Conservation (phyloP, 2,888 invertebrate genomes). For the Octodonta nipae region DNA sequence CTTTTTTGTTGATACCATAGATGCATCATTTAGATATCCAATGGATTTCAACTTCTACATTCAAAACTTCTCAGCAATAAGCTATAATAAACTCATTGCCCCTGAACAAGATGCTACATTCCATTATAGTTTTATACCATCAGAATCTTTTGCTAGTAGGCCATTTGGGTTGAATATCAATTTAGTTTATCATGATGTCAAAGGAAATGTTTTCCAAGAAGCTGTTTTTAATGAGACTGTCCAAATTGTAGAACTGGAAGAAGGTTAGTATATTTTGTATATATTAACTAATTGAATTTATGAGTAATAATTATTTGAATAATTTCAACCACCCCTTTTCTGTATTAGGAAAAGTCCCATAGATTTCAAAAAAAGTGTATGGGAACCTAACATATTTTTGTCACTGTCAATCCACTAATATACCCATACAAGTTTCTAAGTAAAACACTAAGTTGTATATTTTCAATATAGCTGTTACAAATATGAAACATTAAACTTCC, state of each 20-base stretch:
- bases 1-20: conserved; percentile 82
- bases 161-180: conserved; percentile 92
- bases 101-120: conserved; percentile 88
- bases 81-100: conserved; percentile 76
- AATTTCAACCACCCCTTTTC: too few species aligned
- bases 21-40: conserved; percentile 96
- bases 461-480: too few species aligned
- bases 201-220: conserved; percentile 58
- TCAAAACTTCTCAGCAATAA: conserved; percentile 90
- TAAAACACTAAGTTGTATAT: too few species aligned
- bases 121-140: conserved; percentile 86
- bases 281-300: not conserved
- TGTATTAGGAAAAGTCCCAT: too few species aligned
- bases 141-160: conserved; percentile 91
- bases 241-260: conserved; percentile 88
- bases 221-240: conserved; percentile 97
- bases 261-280: conserved; percentile 38
- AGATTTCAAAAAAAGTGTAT: too few species aligned
- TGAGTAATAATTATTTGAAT: not conserved
- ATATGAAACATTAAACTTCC: too few species aligned
- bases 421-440: too few species aligned
- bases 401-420: too few species aligned
- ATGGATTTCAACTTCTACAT: conserved; percentile 97
- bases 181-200: conserved; percentile 73
- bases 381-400: too few species aligned